Conservation (phyloP, 2,888 invertebrate genomes). For the Steromphala cineraria region DNA sequence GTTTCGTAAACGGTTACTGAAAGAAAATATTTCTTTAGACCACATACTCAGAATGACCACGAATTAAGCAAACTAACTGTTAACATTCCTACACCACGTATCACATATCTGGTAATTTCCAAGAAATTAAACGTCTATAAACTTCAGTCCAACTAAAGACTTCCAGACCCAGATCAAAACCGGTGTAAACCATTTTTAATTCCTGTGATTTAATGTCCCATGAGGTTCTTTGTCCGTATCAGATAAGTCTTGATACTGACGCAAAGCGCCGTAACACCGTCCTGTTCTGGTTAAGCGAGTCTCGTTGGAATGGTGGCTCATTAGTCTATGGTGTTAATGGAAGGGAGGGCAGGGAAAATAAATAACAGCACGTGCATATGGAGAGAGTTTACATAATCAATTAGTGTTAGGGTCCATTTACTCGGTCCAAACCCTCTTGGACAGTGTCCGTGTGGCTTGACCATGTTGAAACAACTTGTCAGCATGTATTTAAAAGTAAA, state of each 20-base stretch:
- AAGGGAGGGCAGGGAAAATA: background rate
- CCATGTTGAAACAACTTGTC: no score
- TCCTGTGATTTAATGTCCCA: background rate
- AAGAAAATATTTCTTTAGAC: no score
- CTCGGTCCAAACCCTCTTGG: background rate
- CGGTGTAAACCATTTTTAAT: background rate
- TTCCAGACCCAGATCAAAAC: background rate
- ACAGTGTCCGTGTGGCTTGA: no score
- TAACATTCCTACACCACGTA: no score
- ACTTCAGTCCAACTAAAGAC: background rate
- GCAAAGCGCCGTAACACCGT: background rate
- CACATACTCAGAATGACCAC: no score
- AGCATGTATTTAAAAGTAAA: no score
- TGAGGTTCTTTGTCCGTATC: background rate
- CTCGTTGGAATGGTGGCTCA: background rate
- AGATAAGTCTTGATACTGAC: background rate
- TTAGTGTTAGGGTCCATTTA: background rate
- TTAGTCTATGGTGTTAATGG: background rate
- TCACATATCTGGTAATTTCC: no score
- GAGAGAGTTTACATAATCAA: background rate
- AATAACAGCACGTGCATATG: background rate
- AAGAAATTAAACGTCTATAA: no score
- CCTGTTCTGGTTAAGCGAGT: background rate
- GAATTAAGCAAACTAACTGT: no score
- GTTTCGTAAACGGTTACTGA: no score